A percentile compares a stretch with the other conserved stretches of the same genome.
phyloP scores from a whole-genome alignment of 2,113 vertebrate genomes.

The Tachysurus fulvidraco region DNA sequence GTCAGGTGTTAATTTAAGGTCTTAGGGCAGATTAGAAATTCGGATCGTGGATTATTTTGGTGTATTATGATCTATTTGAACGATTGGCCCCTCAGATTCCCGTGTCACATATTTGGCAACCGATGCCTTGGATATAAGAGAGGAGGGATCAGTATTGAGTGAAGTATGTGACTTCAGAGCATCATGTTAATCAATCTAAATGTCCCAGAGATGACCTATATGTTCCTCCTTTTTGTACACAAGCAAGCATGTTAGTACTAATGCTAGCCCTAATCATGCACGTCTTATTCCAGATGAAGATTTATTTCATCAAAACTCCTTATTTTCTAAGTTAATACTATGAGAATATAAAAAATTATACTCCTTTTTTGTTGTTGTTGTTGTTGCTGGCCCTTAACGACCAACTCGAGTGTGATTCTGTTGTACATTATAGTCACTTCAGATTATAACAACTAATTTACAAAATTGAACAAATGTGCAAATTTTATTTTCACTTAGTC shows the following conservation, averaged over 20 bases:
- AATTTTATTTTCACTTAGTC: no score
- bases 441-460: not conserved
- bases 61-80: slow-evolving; percentile 46
- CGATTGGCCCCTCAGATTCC: slow-evolving; percentile 43
- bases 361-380: no score
- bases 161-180: slow-evolving; percentile 35
- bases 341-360: not conserved
- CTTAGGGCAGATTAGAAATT: slow-evolving; percentile 42
- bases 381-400: not conserved
- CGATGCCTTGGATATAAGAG: slow-evolving; percentile 37
- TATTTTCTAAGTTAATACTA: not conserved
- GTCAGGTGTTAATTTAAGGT: slow-evolving; percentile 53
- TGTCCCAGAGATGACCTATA: slow-evolving; percentile 36
- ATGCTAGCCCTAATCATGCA: not conserved
- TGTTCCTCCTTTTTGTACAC: not conserved
- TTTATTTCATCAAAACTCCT: not conserved
- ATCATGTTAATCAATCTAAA: slow-evolving; percentile 35
- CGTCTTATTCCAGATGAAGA: not conserved
- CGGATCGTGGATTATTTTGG: slow-evolving; percentile 37
- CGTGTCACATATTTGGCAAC: slow-evolving; percentile 45
- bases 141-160: slow-evolving; percentile 39
- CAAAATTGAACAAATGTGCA: not conserved
- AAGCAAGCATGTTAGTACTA: slow-evolving; percentile 5
- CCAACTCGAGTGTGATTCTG: no score
- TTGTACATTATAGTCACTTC: no score